Evolutionary conservation across 2,113 vertebrate species (phyloP).

Genomic region (Bos indicus): DNA sequence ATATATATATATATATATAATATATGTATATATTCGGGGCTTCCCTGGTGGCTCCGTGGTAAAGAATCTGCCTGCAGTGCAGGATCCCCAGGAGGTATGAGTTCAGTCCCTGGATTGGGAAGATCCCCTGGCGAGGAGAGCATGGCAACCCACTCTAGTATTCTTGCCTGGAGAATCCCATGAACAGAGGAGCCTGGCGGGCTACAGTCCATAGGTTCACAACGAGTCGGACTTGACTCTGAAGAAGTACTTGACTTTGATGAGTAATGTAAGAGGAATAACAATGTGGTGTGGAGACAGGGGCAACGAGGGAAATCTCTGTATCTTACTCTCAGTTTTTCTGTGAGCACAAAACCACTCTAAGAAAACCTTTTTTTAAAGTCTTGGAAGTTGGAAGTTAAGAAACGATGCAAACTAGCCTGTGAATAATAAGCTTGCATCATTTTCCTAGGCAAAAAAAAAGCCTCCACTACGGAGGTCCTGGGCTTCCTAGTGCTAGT

Average conservation of each 20-base stretch:
- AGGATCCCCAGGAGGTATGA: background rate
- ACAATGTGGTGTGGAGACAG: background rate
- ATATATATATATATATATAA: background rate
- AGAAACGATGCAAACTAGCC: background rate
- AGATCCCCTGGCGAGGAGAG: background rate
- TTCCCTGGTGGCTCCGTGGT: background rate
- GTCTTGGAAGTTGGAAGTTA: background rate
- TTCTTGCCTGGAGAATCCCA: background rate
- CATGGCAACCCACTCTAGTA: background rate
- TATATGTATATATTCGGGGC: no score
- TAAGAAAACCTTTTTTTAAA: background rate
- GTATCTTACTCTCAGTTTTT: background rate
- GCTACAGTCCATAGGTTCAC: background rate
- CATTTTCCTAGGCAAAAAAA: background rate
- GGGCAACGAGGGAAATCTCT: background rate
- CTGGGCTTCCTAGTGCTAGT: background rate
- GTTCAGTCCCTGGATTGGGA: background rate
- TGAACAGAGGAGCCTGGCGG: background rate
- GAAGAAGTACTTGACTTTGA: background rate
- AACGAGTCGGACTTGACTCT: background rate
- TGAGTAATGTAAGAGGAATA: background rate
- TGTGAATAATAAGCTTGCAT: background rate
- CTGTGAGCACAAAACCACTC: background rate
- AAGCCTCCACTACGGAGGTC: background rate
- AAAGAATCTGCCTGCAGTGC: background rate